A percentile compares a stretch with the other conserved stretches of the same genome.
Evolutionary conservation across 2,113 vertebrate species (phyloP).

Genomic region (Aegotheles bennettii): DNA sequence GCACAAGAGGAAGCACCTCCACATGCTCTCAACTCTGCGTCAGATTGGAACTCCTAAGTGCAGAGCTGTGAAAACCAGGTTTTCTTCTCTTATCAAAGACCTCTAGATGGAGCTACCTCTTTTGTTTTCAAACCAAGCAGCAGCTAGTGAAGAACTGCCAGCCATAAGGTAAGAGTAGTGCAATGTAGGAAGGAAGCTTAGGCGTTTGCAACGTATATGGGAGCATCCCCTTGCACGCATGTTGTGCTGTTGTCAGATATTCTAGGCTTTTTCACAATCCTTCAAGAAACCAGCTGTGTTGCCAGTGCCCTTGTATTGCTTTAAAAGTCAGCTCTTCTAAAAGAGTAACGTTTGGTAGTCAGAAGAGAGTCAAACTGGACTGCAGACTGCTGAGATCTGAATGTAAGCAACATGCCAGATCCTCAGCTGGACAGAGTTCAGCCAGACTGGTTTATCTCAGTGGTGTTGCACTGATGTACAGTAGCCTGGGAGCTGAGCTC

Average conservation of each 20-base stretch:
- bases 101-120: constrained; percentile 57
- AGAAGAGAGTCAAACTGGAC: not conserved
- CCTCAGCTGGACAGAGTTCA: not conserved
- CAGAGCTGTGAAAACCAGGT: not conserved
- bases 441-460: not conserved
- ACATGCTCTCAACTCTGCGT: fast-evolving
- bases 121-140: not conserved
- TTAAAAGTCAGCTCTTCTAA: not conserved
- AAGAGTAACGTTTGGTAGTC: not conserved
- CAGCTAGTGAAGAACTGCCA: too few species aligned
- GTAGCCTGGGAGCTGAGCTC: not conserved
- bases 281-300: not conserved
- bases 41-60: not conserved
- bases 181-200: not conserved
- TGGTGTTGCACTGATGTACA: not conserved
- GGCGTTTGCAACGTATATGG: not conserved
- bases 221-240: not conserved
- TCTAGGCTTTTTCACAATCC: not conserved
- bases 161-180: not conserved
- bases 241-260: not conserved
- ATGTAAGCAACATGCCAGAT: not conserved
- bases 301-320: not conserved
- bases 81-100: not conserved
- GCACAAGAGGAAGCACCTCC: not conserved
- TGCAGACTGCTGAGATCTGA: not conserved